phyloP scores from a whole-genome alignment of 1,140 invertebrate genomes.

The Pseudomyrmex gracilis region DNA sequence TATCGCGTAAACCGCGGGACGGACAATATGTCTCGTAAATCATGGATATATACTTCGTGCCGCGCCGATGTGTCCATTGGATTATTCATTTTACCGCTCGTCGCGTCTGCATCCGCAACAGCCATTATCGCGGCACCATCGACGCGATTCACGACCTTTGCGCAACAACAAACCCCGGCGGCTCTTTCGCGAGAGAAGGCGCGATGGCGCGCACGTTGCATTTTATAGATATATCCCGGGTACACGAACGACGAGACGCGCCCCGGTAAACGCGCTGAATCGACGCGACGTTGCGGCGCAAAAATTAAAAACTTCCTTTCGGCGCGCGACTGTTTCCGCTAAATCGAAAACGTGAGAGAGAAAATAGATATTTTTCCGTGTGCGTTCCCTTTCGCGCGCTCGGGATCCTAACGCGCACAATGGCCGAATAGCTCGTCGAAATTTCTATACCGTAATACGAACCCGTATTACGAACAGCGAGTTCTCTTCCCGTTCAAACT shows the following conservation, averaged over 20 bases:
- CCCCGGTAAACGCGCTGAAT: slow-evolving; percentile 41
- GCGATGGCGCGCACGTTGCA: background rate
- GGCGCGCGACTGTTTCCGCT: slow-evolving; percentile 6
- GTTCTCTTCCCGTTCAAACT: slow-evolving; percentile 14
- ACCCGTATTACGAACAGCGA: slow-evolving; percentile 20
- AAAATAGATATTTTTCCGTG: background rate
- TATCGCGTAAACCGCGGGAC: slow-evolving; percentile 3
- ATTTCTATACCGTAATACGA: slow-evolving; percentile 34
- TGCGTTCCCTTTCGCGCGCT: too few relatives aligned
- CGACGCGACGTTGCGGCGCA: slow-evolving; percentile 23
- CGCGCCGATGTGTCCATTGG: slow-evolving; percentile 42
- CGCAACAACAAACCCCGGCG: background rate
- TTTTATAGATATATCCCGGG: slow-evolving; percentile 1
- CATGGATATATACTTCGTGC: slow-evolving; percentile 42
- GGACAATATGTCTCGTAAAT: slow-evolving; percentile 55
- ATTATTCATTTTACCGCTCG: slow-evolving; percentile 56
- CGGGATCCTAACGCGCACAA: background rate
- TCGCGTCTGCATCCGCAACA: slow-evolving; percentile 31
- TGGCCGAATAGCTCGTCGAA: slow-evolving; percentile 17
- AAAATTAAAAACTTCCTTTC: slow-evolving; percentile 52
- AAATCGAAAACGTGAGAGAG: background rate
- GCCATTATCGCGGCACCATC: slow-evolving; percentile 47
- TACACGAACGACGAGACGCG: background rate
- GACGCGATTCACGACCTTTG: slow-evolving; percentile 36
- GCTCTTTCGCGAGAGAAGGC: background rate